phyloP scores from a whole-genome alignment of 2,888 invertebrate species.

The Lumbricus terrestris region DNA sequence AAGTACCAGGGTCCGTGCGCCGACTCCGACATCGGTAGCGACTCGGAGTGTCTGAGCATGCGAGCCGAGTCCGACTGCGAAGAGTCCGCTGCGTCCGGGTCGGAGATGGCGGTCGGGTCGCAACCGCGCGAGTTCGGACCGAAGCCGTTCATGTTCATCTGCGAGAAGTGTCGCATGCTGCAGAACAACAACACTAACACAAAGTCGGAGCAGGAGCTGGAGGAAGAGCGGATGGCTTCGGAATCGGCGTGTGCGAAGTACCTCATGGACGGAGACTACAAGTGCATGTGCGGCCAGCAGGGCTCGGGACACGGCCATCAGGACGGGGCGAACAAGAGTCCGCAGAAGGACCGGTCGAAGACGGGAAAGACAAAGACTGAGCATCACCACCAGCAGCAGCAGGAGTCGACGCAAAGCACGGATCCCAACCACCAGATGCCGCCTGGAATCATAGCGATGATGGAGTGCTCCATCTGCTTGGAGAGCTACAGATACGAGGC shows the following conservation, averaged over 20 bases:
- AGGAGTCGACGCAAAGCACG: conserved; percentile 9
- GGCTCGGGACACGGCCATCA: conserved; percentile 11
- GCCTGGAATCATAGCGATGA: conserved; percentile 53
- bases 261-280: conserved; percentile 45
- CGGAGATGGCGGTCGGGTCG: background rate
- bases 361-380: background rate
- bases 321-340: background rate
- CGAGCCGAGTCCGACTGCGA: conserved; percentile 32
- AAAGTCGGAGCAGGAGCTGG: conserved; percentile 29
- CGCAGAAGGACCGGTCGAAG: background rate
- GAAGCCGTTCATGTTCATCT: conserved; percentile 36
- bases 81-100: conserved; percentile 7
- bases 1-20: conserved; percentile 42
- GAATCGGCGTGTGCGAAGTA: conserved; percentile 41
- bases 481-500: conserved; percentile 58
- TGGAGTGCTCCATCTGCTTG: conserved; percentile 63
- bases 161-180: conserved; percentile 40
- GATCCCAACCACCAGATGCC: conserved; percentile 41
- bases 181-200: conserved; percentile 25
- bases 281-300: conserved; percentile 40
- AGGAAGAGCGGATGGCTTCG: conserved; percentile 34
- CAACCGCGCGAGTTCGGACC: conserved; percentile 4
- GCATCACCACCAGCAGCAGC: conserved; percentile 18
- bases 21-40: conserved; percentile 37
- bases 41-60: conserved; percentile 29